A percentile compares a stretch with the other conserved stretches of the same genome.
Evolutionary conservation across 2,797 vertebrate species (phyloP).

Genomic region (Myotis pilosus): DNA sequence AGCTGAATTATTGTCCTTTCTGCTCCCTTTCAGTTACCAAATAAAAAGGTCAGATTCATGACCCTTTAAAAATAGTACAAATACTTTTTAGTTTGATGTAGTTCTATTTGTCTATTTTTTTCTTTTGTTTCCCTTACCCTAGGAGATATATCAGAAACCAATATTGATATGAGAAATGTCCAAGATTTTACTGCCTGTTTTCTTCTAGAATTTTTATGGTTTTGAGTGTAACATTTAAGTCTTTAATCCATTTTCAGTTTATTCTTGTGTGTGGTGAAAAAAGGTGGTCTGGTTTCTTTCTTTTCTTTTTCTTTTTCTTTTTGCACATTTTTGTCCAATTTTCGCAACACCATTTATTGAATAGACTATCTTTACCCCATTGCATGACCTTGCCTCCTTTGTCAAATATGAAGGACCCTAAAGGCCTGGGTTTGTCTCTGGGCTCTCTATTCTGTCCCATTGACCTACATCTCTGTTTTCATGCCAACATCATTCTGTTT

Average conservation of each 20-base stretch:
- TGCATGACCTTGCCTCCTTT: neutral
- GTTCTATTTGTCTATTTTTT: neutral
- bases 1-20: constrained; percentile 44
- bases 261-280: neutral
- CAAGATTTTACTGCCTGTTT: neutral
- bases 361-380: neutral
- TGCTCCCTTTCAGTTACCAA: constrained; percentile 44
- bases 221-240: neutral
- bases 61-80: neutral
- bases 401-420: neutral
- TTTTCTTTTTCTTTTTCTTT: neutral
- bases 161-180: neutral
- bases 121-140: neutral
- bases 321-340: neutral
- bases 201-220: neutral
- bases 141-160: neutral
- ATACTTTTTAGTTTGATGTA: neutral
- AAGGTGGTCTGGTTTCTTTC: neutral
- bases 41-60: constrained; percentile 28
- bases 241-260: neutral
- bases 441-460: neutral
- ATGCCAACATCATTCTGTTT: neutral
- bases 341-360: neutral
- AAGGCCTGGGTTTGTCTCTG: neutral
- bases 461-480: neutral